Evolutionary conservation across 2,797 vertebrate genomes (phyloP), one percentile per base, ranked within the genome.

Genomic region (Brachyalestes nurse): DNA sequence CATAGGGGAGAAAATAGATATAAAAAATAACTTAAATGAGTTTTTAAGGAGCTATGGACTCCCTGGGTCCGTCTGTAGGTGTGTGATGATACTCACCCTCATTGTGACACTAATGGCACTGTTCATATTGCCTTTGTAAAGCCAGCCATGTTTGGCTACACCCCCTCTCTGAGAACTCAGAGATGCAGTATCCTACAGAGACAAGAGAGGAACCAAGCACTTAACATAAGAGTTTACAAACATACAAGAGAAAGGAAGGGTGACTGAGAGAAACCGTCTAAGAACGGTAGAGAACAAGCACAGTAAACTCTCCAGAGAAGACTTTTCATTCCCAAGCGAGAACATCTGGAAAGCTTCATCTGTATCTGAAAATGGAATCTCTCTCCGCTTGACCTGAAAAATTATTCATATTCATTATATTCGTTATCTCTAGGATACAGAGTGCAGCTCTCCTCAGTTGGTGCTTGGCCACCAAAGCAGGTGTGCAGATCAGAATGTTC

Each of bases 41-140:
- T 16, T 51, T 13, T 51, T 51, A 51, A 51, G 47, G 13, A 14
- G 12, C 10, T 14, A 62, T 28, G 12, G 60, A 6, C 10, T 28
- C 25, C 21, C 60, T 60, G 13, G 10, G n/a, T 17, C 34, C 17
- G 14, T 64, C 23, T 38, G 23, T 67, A 53, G 28, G 64, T 47
- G 62, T 62, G 64, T 67, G 19, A 62, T 16, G 5, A 7, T 77
- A 86, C 96, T 89, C 87, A 99, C 98, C 93, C 97, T 93, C 98
- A 99, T 99, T 8, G 97, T 99, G 65, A 99, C 98, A 64, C 97
- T 99, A 90, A 99, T 99, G 1, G 97, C 97, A 73, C 96, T 98
- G 88, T 99, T 99, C 96, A 99, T 96, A 90, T 99, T 99, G 92
- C 97, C 97, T 93, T 99, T 99, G 92, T 97, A 96, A 34, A 99